These are phyloP conservation scores for Onychorhynchus coronatus DNA, from an alignment of 2,113 vertebrate species.

Conservation along the genomic window DNA sequence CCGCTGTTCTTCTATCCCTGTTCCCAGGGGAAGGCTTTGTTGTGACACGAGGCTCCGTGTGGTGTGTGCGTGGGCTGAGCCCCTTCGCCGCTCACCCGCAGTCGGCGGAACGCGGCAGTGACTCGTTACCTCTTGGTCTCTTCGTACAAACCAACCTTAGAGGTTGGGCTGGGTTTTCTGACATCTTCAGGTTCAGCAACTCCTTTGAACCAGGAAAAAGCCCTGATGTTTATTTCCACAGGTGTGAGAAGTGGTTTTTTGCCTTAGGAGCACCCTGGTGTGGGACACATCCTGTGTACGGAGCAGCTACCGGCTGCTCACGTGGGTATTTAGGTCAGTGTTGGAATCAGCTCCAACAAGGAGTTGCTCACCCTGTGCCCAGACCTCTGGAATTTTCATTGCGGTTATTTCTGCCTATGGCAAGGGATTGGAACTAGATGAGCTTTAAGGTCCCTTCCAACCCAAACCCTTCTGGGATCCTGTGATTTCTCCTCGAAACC, in stretches of 20 bases:
- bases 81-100: background rate
- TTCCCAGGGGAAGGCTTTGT: background rate
- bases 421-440: background rate
- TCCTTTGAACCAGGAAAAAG: background rate
- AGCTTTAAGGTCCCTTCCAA: background rate
- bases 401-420: background rate
- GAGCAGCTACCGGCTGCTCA: background rate
- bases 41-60: background rate
- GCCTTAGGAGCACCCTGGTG: background rate
- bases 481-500: background rate
- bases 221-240: background rate
- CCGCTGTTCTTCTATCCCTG: background rate
- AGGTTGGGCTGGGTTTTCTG: background rate
- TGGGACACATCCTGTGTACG: accelerated
- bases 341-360: background rate
- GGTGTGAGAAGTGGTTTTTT: background rate
- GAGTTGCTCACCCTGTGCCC: background rate
- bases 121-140: background rate
- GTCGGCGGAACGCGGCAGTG: background rate
- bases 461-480: background rate
- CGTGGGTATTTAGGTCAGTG: background rate
- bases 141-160: background rate
- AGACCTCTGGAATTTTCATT: background rate
- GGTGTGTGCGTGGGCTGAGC: background rate
- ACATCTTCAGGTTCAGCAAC: background rate